Percentiles rank a stretch among this genome's conserved stretches.
These are phyloP conservation scores for Halcyon smyrnensis DNA, from an alignment of 2,797 vertebrate species.

Conservation along the genomic window DNA sequence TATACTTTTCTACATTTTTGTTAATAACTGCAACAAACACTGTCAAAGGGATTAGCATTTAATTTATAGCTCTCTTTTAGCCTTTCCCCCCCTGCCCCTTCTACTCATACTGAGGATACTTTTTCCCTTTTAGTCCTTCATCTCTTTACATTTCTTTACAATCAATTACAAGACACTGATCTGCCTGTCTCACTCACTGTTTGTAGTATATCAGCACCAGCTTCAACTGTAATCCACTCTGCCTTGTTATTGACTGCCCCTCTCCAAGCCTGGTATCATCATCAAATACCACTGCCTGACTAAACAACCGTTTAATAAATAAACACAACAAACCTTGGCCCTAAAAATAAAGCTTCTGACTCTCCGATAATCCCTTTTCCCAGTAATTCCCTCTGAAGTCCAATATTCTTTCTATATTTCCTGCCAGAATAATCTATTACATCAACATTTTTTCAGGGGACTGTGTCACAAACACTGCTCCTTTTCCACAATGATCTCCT, in stretches of 20 bases:
- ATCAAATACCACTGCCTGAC: conserved; percentile 22
- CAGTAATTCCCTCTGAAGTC: not conserved
- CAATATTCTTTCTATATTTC: not conserved
- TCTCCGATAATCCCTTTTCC: not conserved
- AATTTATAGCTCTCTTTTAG: not conserved
- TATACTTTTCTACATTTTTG: not conserved
- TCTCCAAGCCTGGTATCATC: conserved; percentile 15
- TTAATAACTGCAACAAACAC: not conserved
- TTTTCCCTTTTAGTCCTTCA: conserved; percentile 7
- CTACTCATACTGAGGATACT: not conserved
- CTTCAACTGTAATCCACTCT: conserved; percentile 59
- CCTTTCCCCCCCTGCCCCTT: fast-evolving
- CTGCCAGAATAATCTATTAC: not conserved
- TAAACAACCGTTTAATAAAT: conserved; percentile 50
- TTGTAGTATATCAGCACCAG: conserved; percentile 32
- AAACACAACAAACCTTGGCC: conserved; percentile 28
- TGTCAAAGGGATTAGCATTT: not conserved
- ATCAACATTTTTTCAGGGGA: not conserved
- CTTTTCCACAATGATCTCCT: not conserved
- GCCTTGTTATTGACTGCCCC: conserved; percentile 50
- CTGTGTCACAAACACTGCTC: not conserved
- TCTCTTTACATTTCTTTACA: conserved; percentile 52
- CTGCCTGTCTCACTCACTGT: conserved; percentile 18
- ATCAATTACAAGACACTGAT: conserved; percentile 59
- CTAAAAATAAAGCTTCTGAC: conserved; percentile 29